Evolutionary conservation across 2,888 invertebrate species (phyloP), one percentile per base, ranked within the genome.

Genomic region (Schizotus pectinicornis): DNA sequence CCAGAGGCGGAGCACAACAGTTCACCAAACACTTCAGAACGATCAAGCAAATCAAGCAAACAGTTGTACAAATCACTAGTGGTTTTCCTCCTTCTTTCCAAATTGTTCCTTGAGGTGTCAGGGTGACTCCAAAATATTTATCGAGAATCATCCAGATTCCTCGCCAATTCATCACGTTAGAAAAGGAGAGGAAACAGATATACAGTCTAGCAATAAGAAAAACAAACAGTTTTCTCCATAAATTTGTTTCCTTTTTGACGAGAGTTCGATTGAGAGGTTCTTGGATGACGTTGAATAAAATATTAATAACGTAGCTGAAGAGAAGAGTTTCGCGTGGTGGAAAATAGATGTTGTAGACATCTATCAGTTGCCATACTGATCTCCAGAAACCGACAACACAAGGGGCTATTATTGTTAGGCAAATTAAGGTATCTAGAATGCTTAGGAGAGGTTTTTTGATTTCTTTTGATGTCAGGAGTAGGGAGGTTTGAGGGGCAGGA

Each of bases 1-100:
- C 80, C 67, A 84, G 84, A 0, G 88, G 88, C 0, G 85, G 75
- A 0, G 86, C 83, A 31, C 85, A 76, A 8, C 85, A 68, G 68
- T 86, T 87, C 47, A 83, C 77, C 0, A 84, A 71, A 0, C 82
- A 80, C 5, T 84, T 81, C 9, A 86, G 72, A 33, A 67, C 34
- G 0, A 74, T 61, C 1, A 80, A 67, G 9, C 68, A 32, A 67
- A 12, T 56, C 7, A 75, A 39, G 38, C 74, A 59, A 59, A 55
- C 34, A 64, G 34, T 30, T n/a, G 42, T 35, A 30, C 37, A 7
- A 37, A 46, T 48, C 13, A 47, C n/a, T 3, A 50, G n/a, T 7
- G 12, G 8, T 42, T 32, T 42, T 14, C 59, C 49, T 30, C 52
- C 50, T 31, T 46, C 45, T 31, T 39, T 51, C 6, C 67, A 51